phyloP scores from a whole-genome alignment of 92 coral and sea anemone species.

The Diadumene lineata region DNA sequence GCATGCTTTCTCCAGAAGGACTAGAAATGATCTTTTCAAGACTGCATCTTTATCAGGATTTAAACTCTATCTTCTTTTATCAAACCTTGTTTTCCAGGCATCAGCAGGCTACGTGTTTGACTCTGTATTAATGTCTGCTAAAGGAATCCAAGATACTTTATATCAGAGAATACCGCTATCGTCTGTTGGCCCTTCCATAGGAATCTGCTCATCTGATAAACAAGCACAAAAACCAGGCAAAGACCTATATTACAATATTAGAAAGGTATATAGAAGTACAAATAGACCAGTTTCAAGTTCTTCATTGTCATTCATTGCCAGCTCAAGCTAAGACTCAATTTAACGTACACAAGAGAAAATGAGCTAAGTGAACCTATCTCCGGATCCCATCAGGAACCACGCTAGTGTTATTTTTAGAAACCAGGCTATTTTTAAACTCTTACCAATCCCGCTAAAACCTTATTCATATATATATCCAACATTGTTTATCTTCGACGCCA shows the following conservation, averaged over 20 bases:
- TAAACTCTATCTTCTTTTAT: not conserved
- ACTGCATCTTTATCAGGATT: not conserved
- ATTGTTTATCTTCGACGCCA: too few species aligned
- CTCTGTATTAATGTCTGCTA: conserved; percentile 55
- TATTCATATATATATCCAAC: too few species aligned
- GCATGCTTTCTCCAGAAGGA: not conserved
- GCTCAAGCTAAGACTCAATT: too few species aligned
- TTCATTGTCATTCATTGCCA: too few species aligned
- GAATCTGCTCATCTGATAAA: conserved; percentile 32
- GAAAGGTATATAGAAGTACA: too few species aligned
- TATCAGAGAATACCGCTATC: conserved; percentile 32
- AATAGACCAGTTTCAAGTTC: too few species aligned
- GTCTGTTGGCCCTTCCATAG: not conserved
- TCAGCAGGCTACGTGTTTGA: conserved; percentile 58
- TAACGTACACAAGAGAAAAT: too few species aligned
- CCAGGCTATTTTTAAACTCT: too few species aligned
- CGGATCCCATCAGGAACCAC: too few species aligned
- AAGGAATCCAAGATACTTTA: conserved; percentile 48
- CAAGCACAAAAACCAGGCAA: conserved; percentile 28
- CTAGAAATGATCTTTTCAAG: not conserved
- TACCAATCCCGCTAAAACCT: too few species aligned
- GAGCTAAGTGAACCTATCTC: too few species aligned
- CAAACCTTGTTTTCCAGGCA: conserved; percentile 25
- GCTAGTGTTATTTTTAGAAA: too few species aligned
- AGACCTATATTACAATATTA: conserved; percentile 45